phyloP scores from a whole-genome alignment of 2,888 invertebrate genomes.

The Alloscopus bannaensis region DNA sequence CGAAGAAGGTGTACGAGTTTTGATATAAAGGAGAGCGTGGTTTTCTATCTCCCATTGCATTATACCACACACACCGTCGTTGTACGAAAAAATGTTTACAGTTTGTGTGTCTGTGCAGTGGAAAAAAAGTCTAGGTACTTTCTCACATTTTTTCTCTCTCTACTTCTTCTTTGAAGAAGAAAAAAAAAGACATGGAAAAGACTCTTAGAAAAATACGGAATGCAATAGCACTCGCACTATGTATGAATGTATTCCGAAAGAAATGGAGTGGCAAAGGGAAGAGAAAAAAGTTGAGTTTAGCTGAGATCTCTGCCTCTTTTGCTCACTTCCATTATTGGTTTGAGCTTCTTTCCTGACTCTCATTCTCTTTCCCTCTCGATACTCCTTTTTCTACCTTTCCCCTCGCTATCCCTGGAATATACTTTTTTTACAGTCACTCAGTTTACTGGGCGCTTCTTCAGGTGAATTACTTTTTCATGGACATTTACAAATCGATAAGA shows the following conservation, averaged over 20 bases:
- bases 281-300: background rate
- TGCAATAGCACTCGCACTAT: background rate
- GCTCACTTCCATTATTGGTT: conserved; percentile 7
- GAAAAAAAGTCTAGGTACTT: no score
- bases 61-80: no score
- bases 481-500: conserved; percentile 68
- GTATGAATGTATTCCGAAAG: background rate
- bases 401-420: background rate
- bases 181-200: background rate
- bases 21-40: no score
- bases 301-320: background rate
- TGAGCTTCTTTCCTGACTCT: no score
- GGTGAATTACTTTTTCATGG: conserved; percentile 68
- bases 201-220: background rate
- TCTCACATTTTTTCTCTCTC: background rate
- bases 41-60: no score
- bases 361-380: no score
- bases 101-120: no score
- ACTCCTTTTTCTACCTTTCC: conserved; percentile 7
- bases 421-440: conserved; percentile 26
- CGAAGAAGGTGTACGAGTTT: no score
- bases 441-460: conserved; percentile 30
- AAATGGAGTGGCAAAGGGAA: background rate
- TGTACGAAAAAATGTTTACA: no score
- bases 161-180: background rate